Evolutionary conservation across 2,888 invertebrate species (phyloP), one percentile per base, ranked within the genome.

Genomic region (Scotopteryx bipunctaria): DNA sequence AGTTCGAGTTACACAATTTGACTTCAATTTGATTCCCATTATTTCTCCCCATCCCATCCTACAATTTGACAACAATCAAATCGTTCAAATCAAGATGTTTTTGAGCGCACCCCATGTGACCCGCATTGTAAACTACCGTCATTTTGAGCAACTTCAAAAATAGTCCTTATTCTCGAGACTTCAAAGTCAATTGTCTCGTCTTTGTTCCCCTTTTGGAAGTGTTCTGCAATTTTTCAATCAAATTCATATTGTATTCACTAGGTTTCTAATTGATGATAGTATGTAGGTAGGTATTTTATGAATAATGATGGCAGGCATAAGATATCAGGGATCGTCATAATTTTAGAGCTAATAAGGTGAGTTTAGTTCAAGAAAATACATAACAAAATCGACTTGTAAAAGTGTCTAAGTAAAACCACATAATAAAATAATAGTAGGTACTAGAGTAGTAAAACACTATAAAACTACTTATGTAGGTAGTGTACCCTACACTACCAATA

Each of bases 141-240:
- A 23, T 17, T 33, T 25, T 35, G 13, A 25, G 3, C 6, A 23
- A 23, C 9, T 29, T n/a, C 15, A 11, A 48, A 35, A 44, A 14
- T 31, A 29, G 9, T 29, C 44, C 35, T 38, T 54, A 48, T 44
- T 44, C 40, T 48, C 15, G 40, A 14, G 33, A 6, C 0, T 0
- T 33, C 35, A 54, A 42, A 44, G 44, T 35, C 25, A 47, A 61
- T 56, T 49, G 55, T 57, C 51, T 53, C 43, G 41, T 51, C 48
- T 53, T 49, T 17, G 46, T 72, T 76, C 81, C 81, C 82, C 79
- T 77, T 76, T 80, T 68, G 68, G 72, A 69, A 67, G 61, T 70
- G 69, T 73, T 74, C 82, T 85, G 85, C 85, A 89, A 88, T 89
- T 86, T 87, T 82, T 85, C 86, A 89, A 88, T 88, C 81, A 81